Percentiles rank a stretch among this genome's conserved stretches.
These are phyloP conservation scores for Gymnothorax reevesii DNA, from an alignment of 2,797 vertebrate genomes.

Conservation along the genomic window DNA sequence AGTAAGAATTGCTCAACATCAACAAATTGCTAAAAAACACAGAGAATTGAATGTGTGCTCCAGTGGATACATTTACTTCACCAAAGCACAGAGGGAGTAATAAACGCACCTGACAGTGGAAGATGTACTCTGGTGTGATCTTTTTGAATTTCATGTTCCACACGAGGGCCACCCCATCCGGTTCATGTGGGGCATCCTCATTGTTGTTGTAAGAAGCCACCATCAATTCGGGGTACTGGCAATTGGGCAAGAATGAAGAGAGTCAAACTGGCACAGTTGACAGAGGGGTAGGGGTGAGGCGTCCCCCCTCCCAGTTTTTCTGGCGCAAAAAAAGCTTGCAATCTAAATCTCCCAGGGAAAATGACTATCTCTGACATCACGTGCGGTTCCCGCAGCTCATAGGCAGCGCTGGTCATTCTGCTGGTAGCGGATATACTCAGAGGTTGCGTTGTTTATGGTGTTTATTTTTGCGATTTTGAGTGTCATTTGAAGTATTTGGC, in stretches of 20 bases:
- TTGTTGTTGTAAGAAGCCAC: constrained; percentile 87
- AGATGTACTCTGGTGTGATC: constrained; percentile 83
- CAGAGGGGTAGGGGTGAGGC: too few species aligned
- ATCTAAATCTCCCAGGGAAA: too few species aligned
- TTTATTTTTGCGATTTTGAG: too few species aligned
- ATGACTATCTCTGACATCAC: too few species aligned
- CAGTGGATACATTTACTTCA: not conserved
- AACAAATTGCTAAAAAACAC: not conserved
- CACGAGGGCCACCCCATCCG: constrained; percentile 84
- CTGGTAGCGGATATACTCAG: too few species aligned
- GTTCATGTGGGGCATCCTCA: constrained; percentile 84
- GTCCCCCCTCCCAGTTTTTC: too few species aligned
- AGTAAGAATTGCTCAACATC: not conserved
- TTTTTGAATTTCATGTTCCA: constrained; percentile 93
- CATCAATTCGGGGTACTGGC: constrained; percentile 82
- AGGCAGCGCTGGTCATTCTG: too few species aligned
- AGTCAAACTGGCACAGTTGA: not conserved
- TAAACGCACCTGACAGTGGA: constrained; percentile 83
- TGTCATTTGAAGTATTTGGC: too few species aligned
- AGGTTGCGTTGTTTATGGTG: too few species aligned
- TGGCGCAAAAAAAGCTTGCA: too few species aligned
- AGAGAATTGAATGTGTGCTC: not conserved
- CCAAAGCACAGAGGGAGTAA: not conserved
- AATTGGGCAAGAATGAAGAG: constrained; percentile 36
- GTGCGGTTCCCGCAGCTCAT: too few species aligned